These are phyloP conservation scores for Astyanax mexicanus DNA, from an alignment of 2,797 vertebrate genomes.

Conservation along the genomic window DNA sequence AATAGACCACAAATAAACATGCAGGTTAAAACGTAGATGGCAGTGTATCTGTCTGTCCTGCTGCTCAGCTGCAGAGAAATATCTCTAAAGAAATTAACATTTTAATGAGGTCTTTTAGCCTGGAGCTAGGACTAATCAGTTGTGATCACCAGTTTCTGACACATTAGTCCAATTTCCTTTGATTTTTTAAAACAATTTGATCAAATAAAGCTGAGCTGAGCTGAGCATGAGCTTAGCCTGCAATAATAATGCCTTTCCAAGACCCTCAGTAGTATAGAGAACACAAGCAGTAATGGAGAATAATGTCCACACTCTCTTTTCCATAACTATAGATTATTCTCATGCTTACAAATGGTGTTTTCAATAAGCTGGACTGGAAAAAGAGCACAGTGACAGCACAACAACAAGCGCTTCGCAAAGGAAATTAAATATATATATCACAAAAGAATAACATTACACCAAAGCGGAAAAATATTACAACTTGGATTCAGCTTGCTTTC, in stretches of 20 bases:
- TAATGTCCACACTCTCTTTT: conserved; percentile 33
- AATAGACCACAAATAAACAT: too few species aligned
- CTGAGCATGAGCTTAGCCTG: conserved; percentile 23
- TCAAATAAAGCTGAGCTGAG: conserved; percentile 49
- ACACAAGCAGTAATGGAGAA: conserved; percentile 47
- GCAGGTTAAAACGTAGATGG: neutral
- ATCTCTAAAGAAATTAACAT: neutral
- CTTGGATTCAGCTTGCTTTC: neutral
- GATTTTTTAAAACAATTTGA: conserved; percentile 43
- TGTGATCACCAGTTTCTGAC: conserved; percentile 42
- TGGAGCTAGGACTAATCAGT: conserved; percentile 35
- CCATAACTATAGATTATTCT: conserved; percentile 40
- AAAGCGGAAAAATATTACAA: neutral
- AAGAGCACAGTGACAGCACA: conserved; percentile 5
- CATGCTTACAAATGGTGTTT: conserved; percentile 5
- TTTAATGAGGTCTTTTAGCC: conserved; percentile 32
- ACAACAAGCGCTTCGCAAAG: conserved; percentile 17
- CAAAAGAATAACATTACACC: neutral
- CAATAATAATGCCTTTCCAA: conserved; percentile 31
- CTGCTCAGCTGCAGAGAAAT: conserved; percentile 27
- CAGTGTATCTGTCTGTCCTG: neutral
- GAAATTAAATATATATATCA: conserved; percentile 33
- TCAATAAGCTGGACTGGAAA: conserved; percentile 28
- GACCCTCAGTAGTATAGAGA: conserved; percentile 26
- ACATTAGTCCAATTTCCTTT: conserved; percentile 45